Evolutionary conservation across 1,140 invertebrate species (phyloP), one percentile per base, ranked within the genome.

Genomic region (Dryas iulia): DNA sequence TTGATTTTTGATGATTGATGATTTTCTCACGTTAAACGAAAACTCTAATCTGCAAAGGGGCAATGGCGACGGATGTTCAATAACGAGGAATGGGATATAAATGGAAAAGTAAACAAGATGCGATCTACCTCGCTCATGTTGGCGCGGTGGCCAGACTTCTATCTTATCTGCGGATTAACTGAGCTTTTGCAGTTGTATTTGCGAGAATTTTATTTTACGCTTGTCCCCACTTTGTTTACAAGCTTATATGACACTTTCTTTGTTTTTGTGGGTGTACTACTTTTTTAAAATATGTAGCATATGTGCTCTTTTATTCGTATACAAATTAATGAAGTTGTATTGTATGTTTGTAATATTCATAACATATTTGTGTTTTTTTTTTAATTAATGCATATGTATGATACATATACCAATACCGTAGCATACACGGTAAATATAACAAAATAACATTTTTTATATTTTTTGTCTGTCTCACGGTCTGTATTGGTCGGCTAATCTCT

Each of bases 21-120:
- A 18, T 21, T 47, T n/a, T 1, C 6, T 14, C n/a, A n/a, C 12
- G 14, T 39, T 18, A 3, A 39, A 33, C 24, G 53, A 71, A 70
- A 69, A 67, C 71, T 73, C 62, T 66, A 77, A 79, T 81, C 77
- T 74, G 69, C 33, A 47, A 31, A 24, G 65, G 66, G 66, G 66
- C 70, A 60, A 28, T 30, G 60, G 25, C 18, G 58, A 33, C 61
- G 69, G 72, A 71, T 66, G 71, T 68, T 68, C 73, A 65, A 72
- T 78, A 74, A 59, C 56, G 63, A 68, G 67, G 70, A 75, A 78
- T 75, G 69, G 62, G 68, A 75, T 75, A 78, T 77, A 78, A 82
- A 78, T 82, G 78, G 66, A 76, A 79, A 79, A 76, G 73, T 73
- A 82, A 79, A 78, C 67, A 76, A 70, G 67, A 60, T 59, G 54